Evolutionary conservation across 2,888 invertebrate genomes (phyloP), one percentile per base, ranked within the genome.

Genomic region (Nomada goodeniana): DNA sequence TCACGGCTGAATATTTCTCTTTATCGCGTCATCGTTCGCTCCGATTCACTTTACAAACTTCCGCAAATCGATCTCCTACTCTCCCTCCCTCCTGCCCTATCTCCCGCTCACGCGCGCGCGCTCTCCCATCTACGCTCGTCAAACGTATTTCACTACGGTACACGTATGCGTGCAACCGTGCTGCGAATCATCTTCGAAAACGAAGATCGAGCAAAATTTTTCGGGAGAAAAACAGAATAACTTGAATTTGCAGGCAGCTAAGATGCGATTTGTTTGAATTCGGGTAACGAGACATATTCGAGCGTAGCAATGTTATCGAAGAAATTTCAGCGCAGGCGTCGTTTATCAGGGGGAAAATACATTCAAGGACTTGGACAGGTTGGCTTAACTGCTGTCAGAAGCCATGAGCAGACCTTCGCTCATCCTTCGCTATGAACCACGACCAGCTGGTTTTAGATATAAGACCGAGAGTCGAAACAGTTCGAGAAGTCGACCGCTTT

Each of bases 401-500:
- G 11, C 9, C 36, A n/a, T 3, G 20, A 18, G 9, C 18, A 20
- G 10, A 71, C 57, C n/a, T n/a, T n/a, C n/a, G n/a, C n/a, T n/a
- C n/a, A n/a, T 69, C 9, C 2, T 52, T n/a, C 59, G 42, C 42
- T 57, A n/a, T 23, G 36, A 47, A 70, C 29, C 36, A 47, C 9
- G 36, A 47, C 3, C 67, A 61, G 47, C 53, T 26, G 55, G 11
- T 53, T 68, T 42, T 72, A 79, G 50, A 55, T 29, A 36, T 55
- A 53, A 50, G 15, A n/a, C 53, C 29, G 61, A 47, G 74, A 80
- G 50, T 71, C 65, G 55, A 74, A 73, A 67, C 60, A 50, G 76
- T 64, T 36, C 11, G 50, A 67, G 63, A 68, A 57, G 53, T 36
- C 23, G 60, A 71, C 78, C 42, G 72, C 63, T 76, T 64, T 76